phyloP scores from a whole-genome alignment of 1,140 invertebrate genomes.

The Scaptomyza hsui region DNA sequence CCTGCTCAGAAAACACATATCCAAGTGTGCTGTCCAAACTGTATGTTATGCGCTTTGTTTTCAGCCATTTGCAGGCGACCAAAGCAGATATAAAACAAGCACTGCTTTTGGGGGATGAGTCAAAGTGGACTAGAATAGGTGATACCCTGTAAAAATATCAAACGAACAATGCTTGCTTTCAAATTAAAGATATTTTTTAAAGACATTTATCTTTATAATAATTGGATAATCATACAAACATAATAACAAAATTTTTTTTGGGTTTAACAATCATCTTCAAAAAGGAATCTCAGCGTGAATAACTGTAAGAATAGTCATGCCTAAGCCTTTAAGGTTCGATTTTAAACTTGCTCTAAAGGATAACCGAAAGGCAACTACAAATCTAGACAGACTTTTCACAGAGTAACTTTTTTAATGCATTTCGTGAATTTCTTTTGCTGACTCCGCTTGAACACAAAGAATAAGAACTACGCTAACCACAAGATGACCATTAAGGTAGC shows the following conservation, averaged over 20 bases:
- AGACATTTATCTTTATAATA: no score
- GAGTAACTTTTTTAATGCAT: background rate
- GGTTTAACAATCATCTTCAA: no score
- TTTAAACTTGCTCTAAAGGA: no score
- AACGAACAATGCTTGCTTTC: no score
- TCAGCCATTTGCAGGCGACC: slow-evolving; percentile 51
- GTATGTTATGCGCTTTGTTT: slow-evolving; percentile 54
- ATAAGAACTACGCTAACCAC: background rate
- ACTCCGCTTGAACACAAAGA: background rate
- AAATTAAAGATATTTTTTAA: no score
- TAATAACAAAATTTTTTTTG: no score
- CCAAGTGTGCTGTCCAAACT: slow-evolving; percentile 26
- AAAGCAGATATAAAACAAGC: slow-evolving; percentile 10
- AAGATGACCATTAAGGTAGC: background rate
- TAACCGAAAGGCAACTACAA: background rate
- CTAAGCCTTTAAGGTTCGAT: no score
- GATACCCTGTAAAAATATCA: background rate
- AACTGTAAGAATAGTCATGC: no score
- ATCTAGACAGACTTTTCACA: background rate
- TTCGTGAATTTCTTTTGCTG: background rate
- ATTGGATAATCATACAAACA: no score
- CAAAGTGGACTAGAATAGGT: background rate
- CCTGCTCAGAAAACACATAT: slow-evolving; percentile 3
- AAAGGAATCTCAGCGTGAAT: no score
- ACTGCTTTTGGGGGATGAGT: background rate